Base-by-base conservation (phyloP, 2,113 vertebrate species). In the Grallaria varia region DNA sequence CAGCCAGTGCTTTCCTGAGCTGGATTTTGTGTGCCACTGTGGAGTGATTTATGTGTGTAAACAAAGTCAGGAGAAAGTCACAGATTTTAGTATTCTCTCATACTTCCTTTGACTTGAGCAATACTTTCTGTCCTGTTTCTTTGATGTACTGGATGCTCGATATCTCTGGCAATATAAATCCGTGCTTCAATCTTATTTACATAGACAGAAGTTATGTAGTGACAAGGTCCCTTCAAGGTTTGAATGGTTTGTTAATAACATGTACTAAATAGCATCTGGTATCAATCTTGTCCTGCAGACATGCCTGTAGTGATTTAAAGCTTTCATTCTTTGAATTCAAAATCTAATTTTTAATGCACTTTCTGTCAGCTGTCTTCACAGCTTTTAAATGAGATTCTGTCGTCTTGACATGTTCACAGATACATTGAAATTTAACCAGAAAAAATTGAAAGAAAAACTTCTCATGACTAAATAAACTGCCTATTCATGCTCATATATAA, bases 141-240 rank as follows among this genome's bases (percentile, higher is more conserved):
- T 84, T 97, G 96, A 98, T 97, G 83, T 92, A 90, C 35, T 90
- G 90, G 90, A 94, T 97, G 86, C 81, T 94, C 72, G 73, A 95
- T 97, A 96, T 97, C 31, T 3, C 76, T 87, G 55, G 93, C 93
- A 96, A 92, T 96, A 98, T 95, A 97, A 97, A 97, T 94, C 95
- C 95, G 97, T 97, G 90, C 85, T 97, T 97, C 95, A 94, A 95
- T 97, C 96, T 97, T 98, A 98, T 98, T 98, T 98, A 98, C 97
- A 98, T 93, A 98, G 97, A 96, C 95, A 98, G 97, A 98, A 97
- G 95, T 97, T 97, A 96, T 98, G 97, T 98, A 97, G 97, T 98
- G 98, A 98, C 97, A 98, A 98, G 97, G 97, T 98, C 97, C 97
- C 97, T 97, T 98, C 97, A 98, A 98, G 97, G 95, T 97, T 98